Conservation (phyloP, 2,888 invertebrate species). For the Latrodectus elegans region DNA sequence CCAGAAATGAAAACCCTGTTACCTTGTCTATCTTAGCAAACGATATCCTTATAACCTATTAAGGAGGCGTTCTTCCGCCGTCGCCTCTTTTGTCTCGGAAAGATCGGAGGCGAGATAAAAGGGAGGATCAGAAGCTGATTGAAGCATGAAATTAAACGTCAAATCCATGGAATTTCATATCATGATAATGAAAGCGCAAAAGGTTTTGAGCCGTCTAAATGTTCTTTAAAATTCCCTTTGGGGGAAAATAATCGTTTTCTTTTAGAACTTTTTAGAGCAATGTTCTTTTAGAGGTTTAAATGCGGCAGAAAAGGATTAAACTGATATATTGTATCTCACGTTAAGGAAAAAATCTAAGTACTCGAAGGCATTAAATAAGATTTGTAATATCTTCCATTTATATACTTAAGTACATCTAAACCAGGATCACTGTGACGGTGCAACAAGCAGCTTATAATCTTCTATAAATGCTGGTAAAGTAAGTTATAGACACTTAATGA, state of each 20-base stretch:
- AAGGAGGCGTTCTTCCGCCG: constrained; percentile 18
- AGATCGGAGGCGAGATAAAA: constrained; percentile 25
- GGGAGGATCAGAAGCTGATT: constrained; percentile 24
- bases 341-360: background rate
- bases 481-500: too few species aligned
- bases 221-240: background rate
- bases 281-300: background rate
- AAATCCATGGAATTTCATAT: constrained; percentile 39
- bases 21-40: constrained; percentile 2
- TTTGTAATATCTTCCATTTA: background rate
- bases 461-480: too few species aligned
- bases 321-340: background rate
- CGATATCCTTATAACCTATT: constrained; percentile 36
- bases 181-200: constrained; percentile 42
- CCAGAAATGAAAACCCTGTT: background rate
- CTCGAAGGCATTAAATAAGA: background rate
- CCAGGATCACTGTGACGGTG: too few species aligned
- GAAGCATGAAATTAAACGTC: constrained; percentile 64
- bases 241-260: constrained; percentile 24
- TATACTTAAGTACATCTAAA: too few species aligned
- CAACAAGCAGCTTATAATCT: too few species aligned
- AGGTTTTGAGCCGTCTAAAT: background rate
- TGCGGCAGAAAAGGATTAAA: background rate
- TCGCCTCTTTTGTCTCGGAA: constrained; percentile 6
- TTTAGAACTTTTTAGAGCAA: constrained; percentile 29